Evolutionary conservation across 2,113 vertebrate genomes (phyloP), one percentile per base, ranked within the genome.

Genomic region (Ctenomys sociabilis): DNA sequence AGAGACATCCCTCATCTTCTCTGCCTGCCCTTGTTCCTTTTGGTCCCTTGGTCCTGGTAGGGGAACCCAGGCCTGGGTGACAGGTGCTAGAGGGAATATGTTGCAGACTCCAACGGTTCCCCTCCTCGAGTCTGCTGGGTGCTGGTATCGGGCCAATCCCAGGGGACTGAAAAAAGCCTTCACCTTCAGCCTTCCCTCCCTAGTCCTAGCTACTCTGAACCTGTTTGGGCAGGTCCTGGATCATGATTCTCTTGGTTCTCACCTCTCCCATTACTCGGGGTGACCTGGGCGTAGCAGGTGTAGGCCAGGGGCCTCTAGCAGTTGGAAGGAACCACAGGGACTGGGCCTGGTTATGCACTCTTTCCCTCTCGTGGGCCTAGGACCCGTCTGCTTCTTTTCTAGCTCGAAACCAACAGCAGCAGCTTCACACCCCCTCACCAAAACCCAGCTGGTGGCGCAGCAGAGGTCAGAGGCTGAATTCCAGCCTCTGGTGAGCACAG

Each of bases 141-240:
- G 68, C 35, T 43, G 4, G 59, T 78, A 52, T 73, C 24, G 59
- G 32, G 68, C 17, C 2, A 68, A 90, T 3, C 14, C 81, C 49
- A 3, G 1, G 12, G 35, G 43, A 24, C 72, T 14, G 7, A 64
- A 84, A 84, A 45, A 78, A 0, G 17, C 54, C 32, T 26, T 28
- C 19, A 35, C 4, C 43, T 7, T 0, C 1, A 7, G 7, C 4
- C 6, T 57, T 52, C 45, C 2, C 21, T 45, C 49, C 9, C 12
- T 24, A 9, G 28, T 28, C 30, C 26, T 7, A 75, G 66, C 70
- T 49, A 49, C 59, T 54, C 66, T 57, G 84, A 2, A 6, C 26
- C 17, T 22, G 75, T 68, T 11, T 40, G 45, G 59, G 70, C 45
- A 30, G 63, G 26, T 22, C 57, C 5, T 12, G 6, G 0, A 2